Percentiles rank a stretch among this genome's conserved stretches.
Evolutionary conservation across 2,113 vertebrate genomes (phyloP).

Genomic region (Narcine bancroftii): DNA sequence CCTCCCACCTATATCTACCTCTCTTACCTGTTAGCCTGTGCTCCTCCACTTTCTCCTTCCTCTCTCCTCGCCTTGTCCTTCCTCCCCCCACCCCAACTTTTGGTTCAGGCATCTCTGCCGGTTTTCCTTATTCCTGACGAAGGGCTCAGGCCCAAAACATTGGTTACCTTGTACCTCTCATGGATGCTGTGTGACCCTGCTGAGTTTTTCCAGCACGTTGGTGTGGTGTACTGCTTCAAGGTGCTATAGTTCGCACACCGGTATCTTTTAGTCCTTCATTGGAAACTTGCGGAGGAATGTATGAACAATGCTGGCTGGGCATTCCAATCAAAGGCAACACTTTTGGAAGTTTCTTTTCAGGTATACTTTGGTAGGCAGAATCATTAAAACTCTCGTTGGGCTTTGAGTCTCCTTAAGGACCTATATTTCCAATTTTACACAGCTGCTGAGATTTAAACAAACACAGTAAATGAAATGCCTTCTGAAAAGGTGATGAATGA

Average conservation of each 20-base stretch:
- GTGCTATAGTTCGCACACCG: not conserved
- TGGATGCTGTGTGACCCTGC: no score
- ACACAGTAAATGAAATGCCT: not conserved
- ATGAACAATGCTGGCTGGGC: not conserved
- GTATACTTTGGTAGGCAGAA: not conserved
- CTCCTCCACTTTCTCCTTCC: no score
- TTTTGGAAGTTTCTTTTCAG: not conserved
- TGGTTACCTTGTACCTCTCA: no score
- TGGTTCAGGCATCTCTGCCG: no score
- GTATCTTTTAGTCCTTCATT: not conserved
- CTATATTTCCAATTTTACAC: not conserved
- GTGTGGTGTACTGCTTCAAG: not conserved
- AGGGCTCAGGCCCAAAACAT: no score
- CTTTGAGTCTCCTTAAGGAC: not conserved
- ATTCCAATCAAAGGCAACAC: not conserved
- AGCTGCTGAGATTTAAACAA: not conserved
- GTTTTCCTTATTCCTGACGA: no score
- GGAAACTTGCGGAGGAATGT: not conserved
- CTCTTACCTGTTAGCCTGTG: no score
- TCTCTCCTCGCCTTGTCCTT: no score
- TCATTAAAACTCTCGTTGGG: not conserved
- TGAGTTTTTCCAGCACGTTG: no score
- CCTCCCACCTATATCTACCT: no score
- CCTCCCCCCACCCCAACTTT: no score
- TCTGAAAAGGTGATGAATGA: not conserved